Evolutionary conservation across 2,797 vertebrate species (phyloP).

Genomic region (Danio choprae): DNA sequence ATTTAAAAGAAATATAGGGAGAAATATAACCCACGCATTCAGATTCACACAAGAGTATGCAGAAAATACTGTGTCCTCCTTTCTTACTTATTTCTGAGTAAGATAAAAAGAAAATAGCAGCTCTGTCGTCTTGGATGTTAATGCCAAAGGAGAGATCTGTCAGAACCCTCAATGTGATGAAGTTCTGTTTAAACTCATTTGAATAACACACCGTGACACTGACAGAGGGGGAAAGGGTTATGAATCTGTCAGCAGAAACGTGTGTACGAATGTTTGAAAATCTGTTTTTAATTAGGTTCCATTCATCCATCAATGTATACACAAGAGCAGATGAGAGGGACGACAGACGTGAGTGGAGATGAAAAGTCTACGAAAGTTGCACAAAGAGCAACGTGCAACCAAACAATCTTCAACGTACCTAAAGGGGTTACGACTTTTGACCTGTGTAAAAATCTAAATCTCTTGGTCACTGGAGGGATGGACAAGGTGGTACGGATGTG

Average conservation of each 20-base stretch:
- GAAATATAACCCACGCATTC: background rate
- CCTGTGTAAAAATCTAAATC: constrained; percentile 71
- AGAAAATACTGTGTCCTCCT: constrained; percentile 19
- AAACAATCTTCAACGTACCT: constrained; percentile 70
- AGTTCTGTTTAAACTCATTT: constrained; percentile 56
- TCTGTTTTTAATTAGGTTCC: constrained; percentile 67
- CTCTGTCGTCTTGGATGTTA: constrained; percentile 46
- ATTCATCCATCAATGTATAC: constrained; percentile 68
- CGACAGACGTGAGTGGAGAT: constrained; percentile 69
- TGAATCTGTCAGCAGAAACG: constrained; percentile 63
- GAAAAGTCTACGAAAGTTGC: constrained; percentile 69
- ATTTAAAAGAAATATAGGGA: background rate
- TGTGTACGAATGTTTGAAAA: constrained; percentile 33
- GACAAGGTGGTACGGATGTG: constrained; percentile 77
- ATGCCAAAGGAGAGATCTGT: constrained; percentile 44
- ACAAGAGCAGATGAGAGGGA: constrained; percentile 75
- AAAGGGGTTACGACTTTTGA: constrained; percentile 80
- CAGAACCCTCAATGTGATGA: constrained; percentile 58
- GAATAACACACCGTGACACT: constrained; percentile 56
- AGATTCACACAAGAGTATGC: background rate
- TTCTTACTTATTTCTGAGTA: constrained; percentile 16
- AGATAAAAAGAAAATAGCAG: constrained; percentile 30
- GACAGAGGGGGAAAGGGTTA: constrained; percentile 58
- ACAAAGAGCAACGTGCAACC: constrained; percentile 68
- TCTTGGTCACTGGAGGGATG: constrained; percentile 80